Conservation (phyloP, 2,113 vertebrate genomes). For the Plectropomus leopardus region DNA sequence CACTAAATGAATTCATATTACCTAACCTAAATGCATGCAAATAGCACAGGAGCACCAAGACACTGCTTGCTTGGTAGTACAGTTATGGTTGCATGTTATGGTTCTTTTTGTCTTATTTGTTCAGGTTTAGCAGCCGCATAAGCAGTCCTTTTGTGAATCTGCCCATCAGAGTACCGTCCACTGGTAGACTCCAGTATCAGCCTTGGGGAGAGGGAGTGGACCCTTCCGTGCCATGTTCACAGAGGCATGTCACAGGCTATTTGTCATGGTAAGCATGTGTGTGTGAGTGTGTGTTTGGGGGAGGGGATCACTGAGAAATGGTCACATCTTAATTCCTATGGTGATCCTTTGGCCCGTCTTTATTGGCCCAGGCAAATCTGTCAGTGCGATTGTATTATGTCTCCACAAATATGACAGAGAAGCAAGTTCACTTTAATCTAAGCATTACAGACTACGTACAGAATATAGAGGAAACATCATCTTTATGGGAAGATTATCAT, state of each 20-base stretch:
- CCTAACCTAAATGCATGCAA: too few species aligned
- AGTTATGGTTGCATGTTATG: too few species aligned
- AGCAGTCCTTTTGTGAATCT: too few species aligned
- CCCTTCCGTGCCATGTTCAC: conserved; percentile 82
- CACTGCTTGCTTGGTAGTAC: too few species aligned
- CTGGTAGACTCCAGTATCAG: conserved; percentile 32
- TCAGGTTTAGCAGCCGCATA: too few species aligned
- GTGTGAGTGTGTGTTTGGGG: conserved; percentile 46
- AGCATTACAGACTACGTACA: not conserved
- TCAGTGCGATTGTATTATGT: not conserved
- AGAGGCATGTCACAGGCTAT: conserved; percentile 82
- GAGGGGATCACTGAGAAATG: conserved; percentile 65
- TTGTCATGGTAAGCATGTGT: conserved; percentile 76
- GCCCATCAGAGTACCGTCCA: not conserved
- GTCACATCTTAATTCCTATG: conserved; percentile 69
- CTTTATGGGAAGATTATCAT: not conserved
- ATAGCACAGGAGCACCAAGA: too few species aligned
- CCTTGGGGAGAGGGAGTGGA: conserved; percentile 65
- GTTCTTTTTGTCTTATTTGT: too few species aligned
- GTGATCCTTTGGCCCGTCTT: conserved; percentile 15
- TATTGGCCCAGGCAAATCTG: not conserved
- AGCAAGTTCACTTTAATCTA: not conserved
- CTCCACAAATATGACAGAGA: not conserved
- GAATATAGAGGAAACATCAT: not conserved
- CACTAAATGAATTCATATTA: too few species aligned